Evolutionary conservation across 2,113 vertebrate species (phyloP).

Genomic region (Labrus mixtus): DNA sequence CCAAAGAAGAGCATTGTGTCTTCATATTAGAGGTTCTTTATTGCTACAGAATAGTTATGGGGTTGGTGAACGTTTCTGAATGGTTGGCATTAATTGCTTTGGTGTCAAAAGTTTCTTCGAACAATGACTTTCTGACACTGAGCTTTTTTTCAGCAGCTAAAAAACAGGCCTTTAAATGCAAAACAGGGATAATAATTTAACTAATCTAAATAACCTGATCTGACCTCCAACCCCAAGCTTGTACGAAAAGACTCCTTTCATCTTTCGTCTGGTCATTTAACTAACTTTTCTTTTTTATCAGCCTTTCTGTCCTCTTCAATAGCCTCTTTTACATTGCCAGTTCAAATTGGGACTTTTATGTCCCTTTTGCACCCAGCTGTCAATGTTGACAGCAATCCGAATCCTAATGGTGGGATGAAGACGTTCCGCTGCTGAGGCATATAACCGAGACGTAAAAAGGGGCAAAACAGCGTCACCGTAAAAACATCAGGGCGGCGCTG

Average conservation of each 20-base stretch:
- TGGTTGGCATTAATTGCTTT: constrained; percentile 21
- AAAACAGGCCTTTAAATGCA: constrained; percentile 11
- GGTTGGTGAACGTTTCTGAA: constrained; percentile 9
- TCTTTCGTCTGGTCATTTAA: background rate
- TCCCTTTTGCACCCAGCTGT: too few relatives aligned
- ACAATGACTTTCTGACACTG: constrained; percentile 7
- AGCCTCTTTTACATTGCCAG: too few relatives aligned
- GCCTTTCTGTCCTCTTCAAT: too few relatives aligned
- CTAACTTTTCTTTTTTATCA: background rate
- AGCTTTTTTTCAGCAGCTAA: background rate
- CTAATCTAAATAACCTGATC: background rate
- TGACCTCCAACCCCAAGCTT: background rate
- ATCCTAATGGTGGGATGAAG: too few relatives aligned
- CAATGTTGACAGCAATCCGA: too few relatives aligned
- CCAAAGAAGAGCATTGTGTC: constrained; percentile 22
- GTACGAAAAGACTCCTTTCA: background rate
- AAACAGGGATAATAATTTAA: constrained; percentile 5
- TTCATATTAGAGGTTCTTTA: constrained; percentile 7
- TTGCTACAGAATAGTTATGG: constrained; percentile 26
- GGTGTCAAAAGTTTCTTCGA: constrained; percentile 23
- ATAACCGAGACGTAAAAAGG: too few relatives aligned
- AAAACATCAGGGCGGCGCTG: too few relatives aligned
- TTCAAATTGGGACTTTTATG: too few relatives aligned
- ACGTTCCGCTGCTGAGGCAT: too few relatives aligned
- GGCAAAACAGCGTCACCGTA: too few relatives aligned